phyloP scores from a whole-genome alignment of 2,113 vertebrate species.

The Bolborhynchus lineola region DNA sequence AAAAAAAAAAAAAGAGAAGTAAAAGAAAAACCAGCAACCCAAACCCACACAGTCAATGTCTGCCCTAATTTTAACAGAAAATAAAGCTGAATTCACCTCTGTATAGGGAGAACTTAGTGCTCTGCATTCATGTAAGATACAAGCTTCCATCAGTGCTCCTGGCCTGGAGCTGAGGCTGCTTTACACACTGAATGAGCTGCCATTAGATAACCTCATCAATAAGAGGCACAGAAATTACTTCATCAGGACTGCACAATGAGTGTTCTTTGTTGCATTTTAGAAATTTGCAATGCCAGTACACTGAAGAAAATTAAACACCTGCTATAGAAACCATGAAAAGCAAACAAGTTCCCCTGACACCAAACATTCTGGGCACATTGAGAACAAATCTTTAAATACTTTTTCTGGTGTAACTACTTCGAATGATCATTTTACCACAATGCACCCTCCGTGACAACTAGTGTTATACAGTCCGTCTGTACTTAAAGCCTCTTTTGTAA shows the following conservation, averaged over 20 bases:
- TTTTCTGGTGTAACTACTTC: background rate
- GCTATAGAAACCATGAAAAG: background rate
- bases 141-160: background rate
- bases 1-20: background rate
- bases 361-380: background rate
- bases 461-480: background rate
- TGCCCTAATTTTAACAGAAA: background rate
- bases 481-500: background rate
- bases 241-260: background rate
- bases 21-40: background rate
- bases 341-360: background rate
- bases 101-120: background rate
- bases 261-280: background rate
- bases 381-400: background rate
- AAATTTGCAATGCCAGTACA: background rate
- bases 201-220: background rate
- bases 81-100: background rate
- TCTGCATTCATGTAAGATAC: background rate
- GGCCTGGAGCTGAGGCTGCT: background rate
- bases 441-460: background rate
- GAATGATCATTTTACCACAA: background rate
- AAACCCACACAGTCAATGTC: background rate
- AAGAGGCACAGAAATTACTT: background rate
- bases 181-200: background rate
- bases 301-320: background rate